Conservation (phyloP, 2,113 vertebrate species). For the Varanus salvator region DNA sequence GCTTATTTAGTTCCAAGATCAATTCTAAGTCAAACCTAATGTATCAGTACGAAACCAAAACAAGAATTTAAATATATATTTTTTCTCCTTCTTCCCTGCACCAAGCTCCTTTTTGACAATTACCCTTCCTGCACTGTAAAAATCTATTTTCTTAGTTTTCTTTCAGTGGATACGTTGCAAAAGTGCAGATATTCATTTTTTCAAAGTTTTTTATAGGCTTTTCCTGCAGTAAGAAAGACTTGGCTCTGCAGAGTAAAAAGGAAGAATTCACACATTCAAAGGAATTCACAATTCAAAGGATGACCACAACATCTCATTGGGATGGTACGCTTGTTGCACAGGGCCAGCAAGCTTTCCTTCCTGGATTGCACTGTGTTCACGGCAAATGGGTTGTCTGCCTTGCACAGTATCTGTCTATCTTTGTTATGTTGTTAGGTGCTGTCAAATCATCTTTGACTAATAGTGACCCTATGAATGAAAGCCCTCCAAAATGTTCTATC, state of each 20-base stretch:
- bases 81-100: background rate
- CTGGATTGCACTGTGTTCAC: background rate
- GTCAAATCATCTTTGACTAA: too few relatives aligned
- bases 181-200: background rate
- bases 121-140: background rate
- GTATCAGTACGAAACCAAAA: background rate
- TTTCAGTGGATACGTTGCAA: background rate
- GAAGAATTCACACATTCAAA: too few relatives aligned
- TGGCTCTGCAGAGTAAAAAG: background rate
- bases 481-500: too few relatives aligned
- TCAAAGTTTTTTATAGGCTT: background rate
- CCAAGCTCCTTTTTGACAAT: background rate
- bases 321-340: background rate
- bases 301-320: background rate
- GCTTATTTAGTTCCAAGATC: background rate
- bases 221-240: background rate
- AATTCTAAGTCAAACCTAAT: background rate
- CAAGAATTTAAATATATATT: background rate
- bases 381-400: background rate
- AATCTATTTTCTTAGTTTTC: background rate
- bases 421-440: too few relatives aligned
- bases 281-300: too few relatives aligned
- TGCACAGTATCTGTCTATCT: too few relatives aligned
- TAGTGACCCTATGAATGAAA: too few relatives aligned
- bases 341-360: background rate